These are phyloP conservation scores for Gasteruption jaculator DNA, from an alignment of 2,888 invertebrate species.

Conservation along the genomic window DNA sequence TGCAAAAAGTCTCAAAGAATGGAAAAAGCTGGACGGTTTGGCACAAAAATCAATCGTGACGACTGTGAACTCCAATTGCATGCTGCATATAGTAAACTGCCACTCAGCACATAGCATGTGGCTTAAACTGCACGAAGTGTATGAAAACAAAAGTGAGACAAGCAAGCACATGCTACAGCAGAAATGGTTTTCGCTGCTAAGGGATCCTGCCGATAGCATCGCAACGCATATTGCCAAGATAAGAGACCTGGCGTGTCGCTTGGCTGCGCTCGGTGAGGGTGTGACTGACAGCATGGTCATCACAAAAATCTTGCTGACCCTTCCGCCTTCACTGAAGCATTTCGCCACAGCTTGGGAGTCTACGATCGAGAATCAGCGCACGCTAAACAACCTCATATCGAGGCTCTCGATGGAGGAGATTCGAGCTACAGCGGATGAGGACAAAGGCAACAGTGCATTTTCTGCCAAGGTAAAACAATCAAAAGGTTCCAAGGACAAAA, in stretches of 20 bases:
- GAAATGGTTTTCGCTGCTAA: slow-evolving; percentile 8
- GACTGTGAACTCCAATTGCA: slow-evolving; percentile 7
- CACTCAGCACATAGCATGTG: slow-evolving; percentile 14
- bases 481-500: slow-evolving; percentile 1
- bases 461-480: no score
- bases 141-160: slow-evolving; percentile 19
- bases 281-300: slow-evolving; percentile 17
- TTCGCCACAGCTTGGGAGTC: slow-evolving; percentile 19
- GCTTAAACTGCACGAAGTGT: slow-evolving; percentile 13
- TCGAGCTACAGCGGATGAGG: slow-evolving; percentile 12
- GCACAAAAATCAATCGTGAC: slow-evolving; percentile 16
- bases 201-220: slow-evolving; percentile 6
- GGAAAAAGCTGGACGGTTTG: slow-evolving; percentile 9
- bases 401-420: slow-evolving; percentile 16
- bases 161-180: slow-evolving; percentile 16
- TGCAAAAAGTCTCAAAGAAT: slow-evolving; percentile 2
- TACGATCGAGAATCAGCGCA: no score
- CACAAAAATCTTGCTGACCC: slow-evolving; percentile 18
- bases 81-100: slow-evolving; percentile 16
- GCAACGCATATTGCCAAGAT: slow-evolving; percentile 10
- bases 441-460: no score
- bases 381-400: no score
- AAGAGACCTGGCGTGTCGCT: slow-evolving; percentile 4
- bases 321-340: slow-evolving; percentile 15
- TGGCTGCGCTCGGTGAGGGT: slow-evolving; percentile 16